Evolutionary conservation across 53 echinoderm and acorn worm genomes (phyloP).

Genomic region (Echinometra lucunter): DNA sequence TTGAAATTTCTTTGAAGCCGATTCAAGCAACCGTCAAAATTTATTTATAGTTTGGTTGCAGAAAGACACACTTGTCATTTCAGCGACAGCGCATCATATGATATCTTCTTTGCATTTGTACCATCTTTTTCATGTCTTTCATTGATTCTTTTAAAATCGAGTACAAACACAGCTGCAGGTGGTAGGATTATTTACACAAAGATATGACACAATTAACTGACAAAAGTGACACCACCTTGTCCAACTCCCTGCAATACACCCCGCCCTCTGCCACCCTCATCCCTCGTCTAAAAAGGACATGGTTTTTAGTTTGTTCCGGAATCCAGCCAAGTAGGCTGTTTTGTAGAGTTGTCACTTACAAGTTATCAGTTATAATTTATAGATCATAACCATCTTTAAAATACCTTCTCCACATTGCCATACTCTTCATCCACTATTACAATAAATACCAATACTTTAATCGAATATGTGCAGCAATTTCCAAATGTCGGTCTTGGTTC

Average conservation of each 20-base stretch:
- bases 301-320: neutral
- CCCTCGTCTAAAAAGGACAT: neutral
- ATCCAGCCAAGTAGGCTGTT: neutral
- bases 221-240: conserved; percentile 21
- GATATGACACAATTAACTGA: conserved; percentile 11
- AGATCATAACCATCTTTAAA: neutral
- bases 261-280: neutral
- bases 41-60: neutral
- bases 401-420: neutral
- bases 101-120: neutral
- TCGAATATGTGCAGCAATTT: conserved; percentile 22
- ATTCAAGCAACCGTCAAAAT: too few species aligned
- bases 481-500: neutral
- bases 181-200: conserved; percentile 9
- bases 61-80: neutral
- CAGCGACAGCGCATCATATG: neutral
- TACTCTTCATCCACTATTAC: neutral
- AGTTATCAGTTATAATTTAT: neutral
- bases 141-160: neutral
- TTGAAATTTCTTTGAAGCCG: too few species aligned
- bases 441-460: conserved; percentile 44
- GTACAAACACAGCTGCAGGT: conserved; percentile 34
- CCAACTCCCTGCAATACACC: neutral
- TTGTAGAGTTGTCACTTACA: neutral
- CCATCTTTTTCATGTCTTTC: neutral